Base-by-base conservation (phyloP, 1,140 invertebrate species). In the Lordiphosa mommai region DNA sequence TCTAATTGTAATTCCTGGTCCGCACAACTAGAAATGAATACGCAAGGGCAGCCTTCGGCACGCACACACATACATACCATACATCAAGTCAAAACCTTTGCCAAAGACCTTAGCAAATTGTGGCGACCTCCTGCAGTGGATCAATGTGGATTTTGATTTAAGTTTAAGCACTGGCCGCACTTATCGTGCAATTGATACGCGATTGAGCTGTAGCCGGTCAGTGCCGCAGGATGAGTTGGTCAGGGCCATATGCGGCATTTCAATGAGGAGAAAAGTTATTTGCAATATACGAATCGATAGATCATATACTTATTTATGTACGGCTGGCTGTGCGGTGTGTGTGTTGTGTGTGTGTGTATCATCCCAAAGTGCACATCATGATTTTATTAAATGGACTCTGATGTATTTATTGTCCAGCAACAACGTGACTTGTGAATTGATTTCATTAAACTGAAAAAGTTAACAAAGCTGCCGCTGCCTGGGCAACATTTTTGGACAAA, bases 371-470 rank as follows among this genome's bases (percentile, higher is more conserved):
- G 79, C 79, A 85, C 79, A 79, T 88, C 86, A 88, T 88, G 86
- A 88, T 88, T 88, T 87, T 88, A 88, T 88, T 88, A 88, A 88
- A 88, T 88, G 79, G 86, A 86, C 86, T 88, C 86, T 88, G 86
- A 88, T 88, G 72, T 88, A 88, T 88, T 88, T 88, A 88, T 88
- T 88, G 86, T 88, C 72, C 86, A 70, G 86, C 80, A 77, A 77
- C 86, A 86, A 88, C 86, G 86, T 88, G 86, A 88, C 86, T 88
- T 88, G 86, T 88, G 70, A 88, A 88, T 88, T 88, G 86, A 88
- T 88, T 88, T 88, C 86, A 88, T 88, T 88, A 84, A 84, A 87
- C 77, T 82, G 79, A 84, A 84, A 84, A 84, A 84, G 77, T 84
- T 84, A 77, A 82, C 77, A 82, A 82, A 82, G 68, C 71, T 60